A percentile compares a stretch with the other conserved stretches of the same genome.
Evolutionary conservation across 2,888 invertebrate species (phyloP).

Genomic region (Melanchra persicariae): DNA sequence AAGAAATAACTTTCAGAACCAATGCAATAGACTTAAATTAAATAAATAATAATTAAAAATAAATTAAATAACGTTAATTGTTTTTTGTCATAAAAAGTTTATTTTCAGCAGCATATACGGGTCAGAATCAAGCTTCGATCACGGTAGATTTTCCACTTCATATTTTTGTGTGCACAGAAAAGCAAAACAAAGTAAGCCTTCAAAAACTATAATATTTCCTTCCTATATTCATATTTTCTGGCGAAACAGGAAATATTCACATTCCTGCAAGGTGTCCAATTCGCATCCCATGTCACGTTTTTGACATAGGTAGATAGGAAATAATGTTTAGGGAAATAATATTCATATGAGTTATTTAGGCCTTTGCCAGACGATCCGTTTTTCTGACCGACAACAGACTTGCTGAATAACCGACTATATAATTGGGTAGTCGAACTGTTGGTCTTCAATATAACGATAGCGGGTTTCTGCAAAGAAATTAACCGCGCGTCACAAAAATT

Average conservation of each 20-base stretch:
- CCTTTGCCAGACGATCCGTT: neutral
- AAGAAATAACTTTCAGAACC: too few relatives aligned
- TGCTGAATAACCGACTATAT: neutral
- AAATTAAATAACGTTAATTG: too few relatives aligned
- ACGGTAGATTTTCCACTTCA: too few relatives aligned
- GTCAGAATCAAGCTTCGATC: neutral
- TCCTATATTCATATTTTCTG: conserved; percentile 24
- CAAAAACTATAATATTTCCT: conserved; percentile 8
- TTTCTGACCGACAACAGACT: neutral
- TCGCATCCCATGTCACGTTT: conserved; percentile 58
- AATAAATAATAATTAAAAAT: too few relatives aligned
- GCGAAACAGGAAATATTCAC: conserved; percentile 46
- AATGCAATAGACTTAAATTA: too few relatives aligned
- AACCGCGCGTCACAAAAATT: neutral
- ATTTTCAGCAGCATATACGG: neutral
- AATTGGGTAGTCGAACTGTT: too few relatives aligned
- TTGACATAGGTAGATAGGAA: conserved; percentile 57
- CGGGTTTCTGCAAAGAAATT: neutral
- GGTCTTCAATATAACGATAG: neutral
- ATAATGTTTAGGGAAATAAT: conserved; percentile 33
- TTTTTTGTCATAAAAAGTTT: neutral
- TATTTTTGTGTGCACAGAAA: too few relatives aligned
- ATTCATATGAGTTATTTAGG: conserved; percentile 23
- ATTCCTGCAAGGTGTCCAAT: conserved; percentile 53
- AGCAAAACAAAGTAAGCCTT: neutral